Conservation (phyloP, 1,140 invertebrate species). For the Bombus fervidus region DNA sequence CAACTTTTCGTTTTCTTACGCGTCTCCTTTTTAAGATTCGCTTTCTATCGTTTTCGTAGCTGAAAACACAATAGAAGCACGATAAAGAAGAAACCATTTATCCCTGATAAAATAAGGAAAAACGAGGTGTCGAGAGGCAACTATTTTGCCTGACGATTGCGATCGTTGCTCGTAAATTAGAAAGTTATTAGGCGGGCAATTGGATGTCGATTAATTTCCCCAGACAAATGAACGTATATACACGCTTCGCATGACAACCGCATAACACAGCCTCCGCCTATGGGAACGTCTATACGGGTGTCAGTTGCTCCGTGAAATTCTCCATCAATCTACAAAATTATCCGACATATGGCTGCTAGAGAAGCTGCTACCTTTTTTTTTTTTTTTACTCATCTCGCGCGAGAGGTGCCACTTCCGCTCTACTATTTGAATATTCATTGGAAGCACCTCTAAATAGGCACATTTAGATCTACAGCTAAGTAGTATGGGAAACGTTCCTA, state of each 20-base stretch:
- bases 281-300: conserved; percentile 69
- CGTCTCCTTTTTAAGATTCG: not conserved
- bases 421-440: conserved; percentile 30
- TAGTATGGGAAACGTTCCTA: not conserved
- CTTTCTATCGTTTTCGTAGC: not conserved
- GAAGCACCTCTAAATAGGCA: not conserved
- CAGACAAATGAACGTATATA: conserved; percentile 52
- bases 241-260: conserved; percentile 33
- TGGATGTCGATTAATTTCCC: conserved; percentile 69
- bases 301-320: conserved; percentile 79
- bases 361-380: conserved; percentile 28
- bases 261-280: conserved; percentile 19
- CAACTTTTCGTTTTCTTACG: not conserved
- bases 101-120: not conserved
- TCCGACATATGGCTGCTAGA: conserved; percentile 72
- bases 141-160: not conserved
- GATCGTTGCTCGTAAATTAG: conserved; percentile 61
- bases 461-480: not conserved
- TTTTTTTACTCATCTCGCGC: not conserved
- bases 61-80: not conserved
- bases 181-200: conserved; percentile 71
- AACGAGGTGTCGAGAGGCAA: conserved; percentile 44
- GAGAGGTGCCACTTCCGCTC: conserved; percentile 37
- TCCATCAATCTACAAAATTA: conserved; percentile 76
- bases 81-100: not conserved